Base-by-base conservation (phyloP, 2,888 invertebrate genomes). In the Biston stratarius region DNA sequence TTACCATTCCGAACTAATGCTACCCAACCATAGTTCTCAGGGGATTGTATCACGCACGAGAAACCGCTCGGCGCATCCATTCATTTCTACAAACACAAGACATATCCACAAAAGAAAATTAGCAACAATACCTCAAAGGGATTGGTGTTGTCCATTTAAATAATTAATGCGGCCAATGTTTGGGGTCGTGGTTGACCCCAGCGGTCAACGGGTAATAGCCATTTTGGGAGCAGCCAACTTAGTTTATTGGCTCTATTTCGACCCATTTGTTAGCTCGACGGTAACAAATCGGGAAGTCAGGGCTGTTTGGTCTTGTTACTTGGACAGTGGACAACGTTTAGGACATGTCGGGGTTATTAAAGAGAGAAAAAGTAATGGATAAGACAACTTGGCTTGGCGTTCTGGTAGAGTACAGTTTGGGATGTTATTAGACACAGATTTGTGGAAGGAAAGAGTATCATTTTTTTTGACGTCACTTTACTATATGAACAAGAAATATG, bases 191-290 rank as follows among this genome's bases (percentile, higher is more conserved):
- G 72, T 75, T 77, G 75, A 73, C 72, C 76, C 63, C 77, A 74
- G 84, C 83, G 89, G 91, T 88, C 88, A 87, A 80, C 81, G 84
- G 86, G 84, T 90, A 92, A 91, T 90, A 87, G 90, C 85, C 85
- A 86, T 87, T 88, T 83, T 81, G 91, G 88, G 89, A 89, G 87
- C 85, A 81, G 83, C 82, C 86, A 87, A 89, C 86, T 87, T 84
- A 81, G 82, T 87, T 88, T 88, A 88, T 88, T 85, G 85, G 80
- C 78, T 79, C 87, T 84, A 88, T 88, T 88, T 82, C 81, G 82
- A 75, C 76, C 84, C 85, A 73, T 75, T 75, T 75, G 74, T 75
- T 73, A 71, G 66, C 40, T 42, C 47, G 74, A 75, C 74, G 80
- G 83, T 77, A 75, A 83, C 86, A 83, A 83, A 83, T 82, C 76